Base-by-base conservation (phyloP, 2,888 invertebrate species). In the Metalampra italica region DNA sequence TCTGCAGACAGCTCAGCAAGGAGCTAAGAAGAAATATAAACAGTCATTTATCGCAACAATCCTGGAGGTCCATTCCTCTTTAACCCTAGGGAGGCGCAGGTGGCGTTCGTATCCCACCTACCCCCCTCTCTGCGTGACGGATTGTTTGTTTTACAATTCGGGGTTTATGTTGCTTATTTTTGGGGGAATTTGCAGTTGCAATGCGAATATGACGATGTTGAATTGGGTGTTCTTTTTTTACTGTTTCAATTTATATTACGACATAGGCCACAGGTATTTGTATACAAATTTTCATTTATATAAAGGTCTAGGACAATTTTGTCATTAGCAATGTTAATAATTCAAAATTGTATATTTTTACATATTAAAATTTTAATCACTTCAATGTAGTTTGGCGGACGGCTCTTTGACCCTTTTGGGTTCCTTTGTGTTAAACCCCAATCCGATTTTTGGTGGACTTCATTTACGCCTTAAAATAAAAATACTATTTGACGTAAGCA, bases 31-130 rank as follows among this genome's bases (percentile, higher is more conserved):
- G 79, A 84, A 74, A 79, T 82, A 82, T 84, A 83, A 82, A 82
- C 81, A 81, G 76, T 71, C 70, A 85, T 87, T 83, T 81, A 82
- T 86, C 76, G 74, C 63, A 55, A 68, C 74, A 73, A 78, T 78
- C 71, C 66, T 67, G 59, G 54, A 15, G n/a, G 46, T 42, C 37
- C 44, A 42, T 42, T 46, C 45, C 39, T 43, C 46, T 46, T 45
- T 45, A 55, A 54, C 53, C 57, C 62, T 56, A 58, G 53, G 54
- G 58, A 75, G 65, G 67, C 81, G 69, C 83, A 83, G 84, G 84
- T 83, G 82, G 39, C 9, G 30, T 15, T 42, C 63, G 56, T 59
- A 62, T 54, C 47, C 36, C 53, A 57, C 53, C 59, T 60, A n/a
- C 64, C 60, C 55, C 47, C 49, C 57, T 34, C 29, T 22, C 65